Evolutionary conservation across 2,888 invertebrate species (phyloP).

Genomic region (Chydorus sphaericus): DNA sequence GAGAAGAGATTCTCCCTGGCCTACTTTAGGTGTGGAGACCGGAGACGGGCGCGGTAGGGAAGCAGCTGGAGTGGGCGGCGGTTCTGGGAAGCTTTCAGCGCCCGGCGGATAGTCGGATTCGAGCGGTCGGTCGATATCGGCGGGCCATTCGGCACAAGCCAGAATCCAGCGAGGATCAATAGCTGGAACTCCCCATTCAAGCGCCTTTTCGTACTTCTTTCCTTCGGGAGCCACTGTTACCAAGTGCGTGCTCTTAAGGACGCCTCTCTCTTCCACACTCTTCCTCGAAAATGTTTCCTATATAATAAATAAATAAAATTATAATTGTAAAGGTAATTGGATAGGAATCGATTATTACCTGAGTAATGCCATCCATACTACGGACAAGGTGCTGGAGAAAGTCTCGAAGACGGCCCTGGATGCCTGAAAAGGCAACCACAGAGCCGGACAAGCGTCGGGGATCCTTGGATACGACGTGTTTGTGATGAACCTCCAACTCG

Average conservation of each 20-base stretch:
- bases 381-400: conserved; percentile 55
- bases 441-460: conserved; percentile 44
- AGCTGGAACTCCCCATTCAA: conserved; percentile 73
- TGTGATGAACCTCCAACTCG: conserved; percentile 53
- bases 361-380: conserved; percentile 54
- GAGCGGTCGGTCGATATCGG: background rate
- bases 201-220: conserved; percentile 64
- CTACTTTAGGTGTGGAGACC: background rate
- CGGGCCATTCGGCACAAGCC: conserved; percentile 50
- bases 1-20: background rate
- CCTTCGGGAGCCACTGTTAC: conserved; percentile 56
- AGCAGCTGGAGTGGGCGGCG: too few relatives aligned
- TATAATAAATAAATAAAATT: too few relatives aligned
- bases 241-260: conserved; percentile 61
- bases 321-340: too few relatives aligned
- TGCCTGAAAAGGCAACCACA: conserved; percentile 65
- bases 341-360: too few relatives aligned
- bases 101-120: conserved; percentile 7
- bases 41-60: too few relatives aligned
- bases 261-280: conserved; percentile 31
- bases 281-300: conserved; percentile 50
- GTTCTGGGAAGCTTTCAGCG: conserved; percentile 4
- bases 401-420: conserved; percentile 52
- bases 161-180: conserved; percentile 62
- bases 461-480: conserved; percentile 36